A percentile compares a stretch with the other conserved stretches of the same genome.
Conservation (phyloP, 2,888 invertebrate species). For the Netelia fuscicornis region DNA sequence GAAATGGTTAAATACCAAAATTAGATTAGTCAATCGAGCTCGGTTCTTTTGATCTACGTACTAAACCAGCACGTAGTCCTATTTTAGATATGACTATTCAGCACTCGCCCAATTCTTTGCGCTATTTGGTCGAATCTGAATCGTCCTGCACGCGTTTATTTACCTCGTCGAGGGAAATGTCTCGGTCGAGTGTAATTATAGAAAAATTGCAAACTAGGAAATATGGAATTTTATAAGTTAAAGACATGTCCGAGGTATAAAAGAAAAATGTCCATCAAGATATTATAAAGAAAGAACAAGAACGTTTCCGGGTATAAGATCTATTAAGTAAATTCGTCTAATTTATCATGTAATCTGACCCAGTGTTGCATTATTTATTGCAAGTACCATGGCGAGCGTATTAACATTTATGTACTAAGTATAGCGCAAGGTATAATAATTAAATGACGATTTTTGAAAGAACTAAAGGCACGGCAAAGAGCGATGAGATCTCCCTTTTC, state of each 20-base stretch:
- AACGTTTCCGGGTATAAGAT: conserved; percentile 12
- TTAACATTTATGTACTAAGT: conserved; percentile 50
- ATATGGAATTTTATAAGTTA: conserved; percentile 47
- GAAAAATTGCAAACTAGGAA: conserved; percentile 39
- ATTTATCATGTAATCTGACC: conserved; percentile 50
- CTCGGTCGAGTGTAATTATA: conserved; percentile 38
- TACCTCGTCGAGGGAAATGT: neutral
- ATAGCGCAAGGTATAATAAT: conserved; percentile 44
- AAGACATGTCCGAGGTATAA: neutral
- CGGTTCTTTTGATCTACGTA: conserved; percentile 35
- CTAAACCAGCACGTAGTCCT: conserved; percentile 38
- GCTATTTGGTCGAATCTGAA: conserved; percentile 36
- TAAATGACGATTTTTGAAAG: conserved; percentile 43
- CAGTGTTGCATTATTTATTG: conserved; percentile 52
- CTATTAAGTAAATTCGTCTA: conserved; percentile 43
- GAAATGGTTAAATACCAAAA: conserved; percentile 25
- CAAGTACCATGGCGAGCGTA: conserved; percentile 45
- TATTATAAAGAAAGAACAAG: conserved; percentile 19
- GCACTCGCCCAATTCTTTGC: conserved; percentile 37
- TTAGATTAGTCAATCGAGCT: conserved; percentile 48
- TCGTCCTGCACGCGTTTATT: neutral
- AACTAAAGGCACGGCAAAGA: conserved; percentile 43
- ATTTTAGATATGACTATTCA: conserved; percentile 37
- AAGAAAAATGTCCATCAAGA: conserved; percentile 13
- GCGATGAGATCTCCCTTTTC: conserved; percentile 56